Evolutionary conservation across 2,113 vertebrate species (phyloP), one percentile per base, ranked within the genome.

Genomic region (Anolis sagrei): DNA sequence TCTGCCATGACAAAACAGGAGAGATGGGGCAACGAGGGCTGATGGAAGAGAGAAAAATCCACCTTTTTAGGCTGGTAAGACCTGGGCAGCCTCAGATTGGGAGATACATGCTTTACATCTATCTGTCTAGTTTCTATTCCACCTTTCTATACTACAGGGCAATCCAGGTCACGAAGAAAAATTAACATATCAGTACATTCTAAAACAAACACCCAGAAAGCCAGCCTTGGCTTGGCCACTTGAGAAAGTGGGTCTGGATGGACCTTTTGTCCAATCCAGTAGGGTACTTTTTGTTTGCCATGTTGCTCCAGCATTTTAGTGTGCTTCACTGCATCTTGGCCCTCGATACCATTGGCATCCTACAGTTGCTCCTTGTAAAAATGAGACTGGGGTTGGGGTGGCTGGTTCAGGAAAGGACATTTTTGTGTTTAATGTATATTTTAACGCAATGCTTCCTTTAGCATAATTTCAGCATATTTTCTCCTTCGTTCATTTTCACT

Each of bases 361-460:
- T 19, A 62, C 58, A 86, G 54, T 80, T 29, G 78, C 16, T 36
- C n/a, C 84, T 74, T 73, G 25, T 62, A 86, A 48, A 44, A 85
- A 66, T 21, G n/a, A 84, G 82, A 19, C 36, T 32, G 81, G 82
- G 39, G 19, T 14, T 27, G 72, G 29, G 27, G 49, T 39, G 9
- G 51, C n/a, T 25, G 51, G 19, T 79, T 34, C 13, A 58, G 82
- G 84, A 64, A 74, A 39, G 27, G 54, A 7, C 36, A 64, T 73
- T 85, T 44, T 77, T 48, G 32, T 72, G 49, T 61, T 61, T 39
- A 72, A 72, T 27, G 48, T 86, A 54, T 73, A 74, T 39, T 80
- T 62, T 74, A 62, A 86, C 3, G 68, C 69, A 86, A 79, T 49
- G 68, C 77, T 86, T 80, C 76, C 54, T 86, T 83, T 74, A n/a